Percentiles rank a stretch among this genome's conserved stretches.
phyloP scores from a whole-genome alignment of 64 coral and sea anemone genomes.

The Porites lutea region DNA sequence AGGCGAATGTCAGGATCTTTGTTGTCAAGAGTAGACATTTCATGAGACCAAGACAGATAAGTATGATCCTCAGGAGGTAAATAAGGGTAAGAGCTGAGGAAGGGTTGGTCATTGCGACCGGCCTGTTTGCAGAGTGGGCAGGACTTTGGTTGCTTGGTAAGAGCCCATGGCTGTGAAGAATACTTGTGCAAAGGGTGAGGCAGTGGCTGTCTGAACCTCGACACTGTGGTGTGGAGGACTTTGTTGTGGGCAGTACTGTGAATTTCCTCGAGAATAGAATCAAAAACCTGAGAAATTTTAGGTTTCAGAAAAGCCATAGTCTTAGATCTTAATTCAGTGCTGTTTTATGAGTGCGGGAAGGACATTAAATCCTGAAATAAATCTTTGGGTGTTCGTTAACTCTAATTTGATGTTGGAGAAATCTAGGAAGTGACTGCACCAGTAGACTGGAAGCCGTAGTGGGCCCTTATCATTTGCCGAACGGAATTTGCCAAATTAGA shows the following conservation, averaged over 20 bases:
- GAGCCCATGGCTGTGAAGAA: not conserved
- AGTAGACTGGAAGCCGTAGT: not conserved
- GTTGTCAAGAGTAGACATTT: not conserved
- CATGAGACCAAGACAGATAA: not conserved
- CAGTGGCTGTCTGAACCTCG: not conserved
- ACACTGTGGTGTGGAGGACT: not conserved
- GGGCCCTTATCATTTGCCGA: not conserved
- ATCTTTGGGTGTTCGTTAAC: slow-evolving; percentile 8
- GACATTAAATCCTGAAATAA: slow-evolving; percentile 8
- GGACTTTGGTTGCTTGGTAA: not conserved
- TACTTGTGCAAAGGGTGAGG: not conserved
- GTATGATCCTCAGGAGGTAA: slow-evolving; percentile 6
- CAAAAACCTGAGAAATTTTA: slow-evolving; percentile 28
- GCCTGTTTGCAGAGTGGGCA: slow-evolving; percentile 32
- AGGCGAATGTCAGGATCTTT: not conserved
- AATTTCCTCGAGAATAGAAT: slow-evolving; percentile 19
- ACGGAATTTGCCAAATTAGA: not conserved
- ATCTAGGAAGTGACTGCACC: not conserved
- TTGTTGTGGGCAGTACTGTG: not conserved
- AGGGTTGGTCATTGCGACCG: slow-evolving; percentile 28
- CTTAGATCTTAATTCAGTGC: slow-evolving; percentile 14
- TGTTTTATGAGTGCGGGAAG: slow-evolving; percentile 51
- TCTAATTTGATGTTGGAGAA: not conserved
- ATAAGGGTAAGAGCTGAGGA: slow-evolving; percentile 9
- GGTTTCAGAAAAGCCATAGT: slow-evolving; percentile 38